These are phyloP conservation scores for Nomia melanderi DNA, from an alignment of 1,140 invertebrate species.

Conservation along the genomic window DNA sequence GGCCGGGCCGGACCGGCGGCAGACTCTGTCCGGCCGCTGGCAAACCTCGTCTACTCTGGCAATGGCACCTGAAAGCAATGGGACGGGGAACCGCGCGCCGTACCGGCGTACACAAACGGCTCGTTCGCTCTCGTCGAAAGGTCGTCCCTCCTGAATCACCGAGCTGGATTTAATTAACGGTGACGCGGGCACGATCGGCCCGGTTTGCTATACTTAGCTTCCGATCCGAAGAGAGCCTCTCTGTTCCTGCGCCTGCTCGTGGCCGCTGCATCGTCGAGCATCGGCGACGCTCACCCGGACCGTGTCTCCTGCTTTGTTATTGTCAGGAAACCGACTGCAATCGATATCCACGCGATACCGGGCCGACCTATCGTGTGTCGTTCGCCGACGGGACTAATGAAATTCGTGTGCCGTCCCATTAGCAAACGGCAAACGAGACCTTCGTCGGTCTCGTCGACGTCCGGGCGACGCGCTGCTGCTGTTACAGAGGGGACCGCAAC, in stretches of 20 bases:
- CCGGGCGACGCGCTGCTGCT: too few species aligned
- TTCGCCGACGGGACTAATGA: neutral
- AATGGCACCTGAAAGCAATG: constrained; percentile 45
- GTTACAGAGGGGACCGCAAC: too few species aligned
- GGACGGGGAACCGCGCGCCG: constrained; percentile 29
- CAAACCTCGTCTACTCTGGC: constrained; percentile 44
- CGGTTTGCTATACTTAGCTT: constrained; percentile 59
- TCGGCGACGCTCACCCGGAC: constrained; percentile 15
- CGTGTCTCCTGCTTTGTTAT: constrained; percentile 47
- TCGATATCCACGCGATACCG: constrained; percentile 19
- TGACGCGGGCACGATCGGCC: constrained; percentile 53
- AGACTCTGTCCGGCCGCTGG: too few species aligned
- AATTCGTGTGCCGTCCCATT: neutral
- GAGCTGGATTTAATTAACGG: constrained; percentile 64
- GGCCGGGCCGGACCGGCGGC: constrained; percentile 11
- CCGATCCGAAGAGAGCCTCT: constrained; percentile 29
- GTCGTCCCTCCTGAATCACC: constrained; percentile 62
- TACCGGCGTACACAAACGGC: constrained; percentile 40
- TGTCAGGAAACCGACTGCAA: constrained; percentile 38
- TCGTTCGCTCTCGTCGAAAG: constrained; percentile 53
- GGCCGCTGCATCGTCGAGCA: neutral
- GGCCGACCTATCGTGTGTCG: neutral
- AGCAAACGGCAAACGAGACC: neutral
- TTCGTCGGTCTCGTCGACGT: neutral
- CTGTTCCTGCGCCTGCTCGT: constrained; percentile 4